Base-by-base conservation (phyloP, 2,113 vertebrate genomes). In the Dipodomys ordii region DNA sequence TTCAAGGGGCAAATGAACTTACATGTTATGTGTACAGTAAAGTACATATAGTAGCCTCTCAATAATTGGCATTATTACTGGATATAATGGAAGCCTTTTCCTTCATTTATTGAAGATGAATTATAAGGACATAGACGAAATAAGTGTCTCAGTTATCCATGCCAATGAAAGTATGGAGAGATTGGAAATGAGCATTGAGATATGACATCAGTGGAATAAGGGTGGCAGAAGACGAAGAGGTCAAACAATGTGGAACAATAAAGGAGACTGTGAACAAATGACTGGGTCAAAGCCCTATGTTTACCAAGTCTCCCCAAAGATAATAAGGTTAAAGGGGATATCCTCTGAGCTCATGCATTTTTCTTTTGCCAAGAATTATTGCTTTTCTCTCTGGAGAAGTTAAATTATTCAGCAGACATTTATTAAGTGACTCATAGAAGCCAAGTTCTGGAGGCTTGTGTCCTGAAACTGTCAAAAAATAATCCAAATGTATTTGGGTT, bases 391-490 rank as follows among this genome's bases (percentile, higher is more conserved):
- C 46, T 68, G 8, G n/a, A 92, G 6, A 94, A 90, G 87, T 79
- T 49, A 87, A 94, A 74, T 68, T 65, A 85, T 87, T 90, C 16
- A 57, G 57, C 19, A 60, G 69, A 76, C 35, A 79, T 49, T 89
- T 81, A 92, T 57, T 32, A 60, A 83, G 35, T 90, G 69, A 62
- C 25, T 82, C 39, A 86, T 5, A 78, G 65, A 78, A 65, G 69
- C 22, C 57, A 74, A 80, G 69, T 65, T 25, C 65, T 85, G 15
- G 30, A 94, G 35, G 6, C 5, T 39, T 74, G 68, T 82, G 88
- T 79, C 74, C 85, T 77, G 15, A 95, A 95, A 94, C 60, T 86
- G 82, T 92, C 74, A 64, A 64, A 64, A 95, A 94, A 92, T 77
- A 60, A 90, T 83, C 30, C 92, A n/a, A 67, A 23, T 76, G 18